phyloP scores from a whole-genome alignment of 92 coral and sea anemone species.

The Porites divaricata region DNA sequence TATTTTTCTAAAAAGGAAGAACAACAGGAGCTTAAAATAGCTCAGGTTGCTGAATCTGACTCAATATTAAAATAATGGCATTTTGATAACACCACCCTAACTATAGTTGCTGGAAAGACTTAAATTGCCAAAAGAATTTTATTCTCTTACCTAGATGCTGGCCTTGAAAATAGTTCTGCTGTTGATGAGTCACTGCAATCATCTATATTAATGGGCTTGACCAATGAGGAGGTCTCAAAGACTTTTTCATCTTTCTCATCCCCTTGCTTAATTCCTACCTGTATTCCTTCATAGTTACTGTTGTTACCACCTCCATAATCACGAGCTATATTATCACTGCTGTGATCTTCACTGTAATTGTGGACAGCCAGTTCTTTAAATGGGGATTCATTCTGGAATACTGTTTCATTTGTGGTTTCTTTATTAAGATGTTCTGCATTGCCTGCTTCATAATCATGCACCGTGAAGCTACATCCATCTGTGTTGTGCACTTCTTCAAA shows the following conservation, averaged over 20 bases:
- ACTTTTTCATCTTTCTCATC: background rate
- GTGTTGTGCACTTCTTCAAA: background rate
- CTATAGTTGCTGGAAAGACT: too few relatives aligned
- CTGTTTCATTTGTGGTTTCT: background rate
- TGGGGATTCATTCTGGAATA: background rate
- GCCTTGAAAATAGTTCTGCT: background rate
- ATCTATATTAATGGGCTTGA: background rate
- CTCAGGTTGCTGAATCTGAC: too few relatives aligned
- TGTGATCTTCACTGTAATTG: background rate
- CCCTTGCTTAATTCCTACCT: background rate
- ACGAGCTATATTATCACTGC: background rate
- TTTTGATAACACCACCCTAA: too few relatives aligned
- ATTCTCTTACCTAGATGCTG: conserved; percentile 9
- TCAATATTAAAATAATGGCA: too few relatives aligned
- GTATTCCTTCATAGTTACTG: background rate
- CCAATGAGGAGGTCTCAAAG: background rate
- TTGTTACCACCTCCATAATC: background rate
- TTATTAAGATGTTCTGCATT: background rate
- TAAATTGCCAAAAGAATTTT: background rate
- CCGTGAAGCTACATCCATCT: background rate
- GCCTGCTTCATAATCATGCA: background rate
- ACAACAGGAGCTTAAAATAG: too few relatives aligned
- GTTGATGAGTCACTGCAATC: background rate
- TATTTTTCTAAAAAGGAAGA: too few relatives aligned
- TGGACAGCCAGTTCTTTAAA: background rate